Percentiles rank a stretch among this genome's conserved stretches.
phyloP scores from a whole-genome alignment of 2,113 vertebrate species.

The Oceanites oceanicus region DNA sequence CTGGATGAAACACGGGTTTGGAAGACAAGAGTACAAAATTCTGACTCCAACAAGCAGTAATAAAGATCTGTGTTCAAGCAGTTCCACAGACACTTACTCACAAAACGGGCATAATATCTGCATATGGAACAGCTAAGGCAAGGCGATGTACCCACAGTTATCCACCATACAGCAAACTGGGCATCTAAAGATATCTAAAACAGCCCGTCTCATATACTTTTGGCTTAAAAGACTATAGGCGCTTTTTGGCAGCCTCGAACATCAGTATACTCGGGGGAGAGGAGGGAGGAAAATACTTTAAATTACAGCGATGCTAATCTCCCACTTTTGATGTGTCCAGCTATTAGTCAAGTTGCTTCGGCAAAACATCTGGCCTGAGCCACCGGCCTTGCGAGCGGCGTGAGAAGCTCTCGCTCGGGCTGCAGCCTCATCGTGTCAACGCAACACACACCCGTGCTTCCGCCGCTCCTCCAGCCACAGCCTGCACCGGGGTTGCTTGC shows the following conservation, averaged over 20 bases:
- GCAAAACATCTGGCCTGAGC: not conserved
- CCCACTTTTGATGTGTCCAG: not conserved
- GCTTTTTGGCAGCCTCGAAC: slow-evolving; percentile 11
- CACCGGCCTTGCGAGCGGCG: not conserved
- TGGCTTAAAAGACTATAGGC: slow-evolving; percentile 32
- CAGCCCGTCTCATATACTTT: not conserved
- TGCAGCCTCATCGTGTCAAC: not conserved
- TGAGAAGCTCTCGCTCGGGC: not conserved
- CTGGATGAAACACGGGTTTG: slow-evolving; percentile 8
- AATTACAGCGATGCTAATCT: slow-evolving; percentile 58
- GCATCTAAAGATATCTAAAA: slow-evolving; percentile 15
- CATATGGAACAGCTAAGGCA: slow-evolving; percentile 14
- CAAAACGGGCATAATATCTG: not conserved
- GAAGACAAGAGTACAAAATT: slow-evolving; percentile 16
- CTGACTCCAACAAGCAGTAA: slow-evolving; percentile 26
- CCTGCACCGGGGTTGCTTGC: accelerated
- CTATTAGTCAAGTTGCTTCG: not conserved
- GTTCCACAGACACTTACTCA: slow-evolving; percentile 14
- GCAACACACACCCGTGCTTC: accelerated
- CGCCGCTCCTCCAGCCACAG: accelerated
- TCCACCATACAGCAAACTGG: not conserved
- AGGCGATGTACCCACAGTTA: not conserved
- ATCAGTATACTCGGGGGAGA: not conserved
- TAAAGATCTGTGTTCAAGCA: slow-evolving; percentile 9
- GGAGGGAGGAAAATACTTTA: slow-evolving; percentile 28